phyloP scores from a whole-genome alignment of 2,888 invertebrate species.

The Heliconius charithonia region DNA sequence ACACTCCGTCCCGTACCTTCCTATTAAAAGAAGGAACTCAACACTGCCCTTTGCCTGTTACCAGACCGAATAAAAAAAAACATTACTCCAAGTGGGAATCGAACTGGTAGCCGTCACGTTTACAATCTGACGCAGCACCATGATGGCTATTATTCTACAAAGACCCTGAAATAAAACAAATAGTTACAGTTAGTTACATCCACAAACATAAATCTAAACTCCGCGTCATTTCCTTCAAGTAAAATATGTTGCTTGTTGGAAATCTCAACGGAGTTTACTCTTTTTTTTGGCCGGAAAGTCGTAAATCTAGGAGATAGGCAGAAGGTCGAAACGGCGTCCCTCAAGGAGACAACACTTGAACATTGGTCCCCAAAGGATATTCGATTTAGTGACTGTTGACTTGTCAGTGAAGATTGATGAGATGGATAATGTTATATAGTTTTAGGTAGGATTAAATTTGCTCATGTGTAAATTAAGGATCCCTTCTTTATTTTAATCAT shows the following conservation, averaged over 20 bases:
- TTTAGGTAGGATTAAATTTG: not conserved
- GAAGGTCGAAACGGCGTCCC: constrained; percentile 43
- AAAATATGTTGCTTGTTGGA: constrained; percentile 72
- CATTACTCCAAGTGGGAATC: not conserved
- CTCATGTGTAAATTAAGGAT: too few relatives aligned
- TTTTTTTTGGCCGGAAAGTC: constrained; percentile 60
- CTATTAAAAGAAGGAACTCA: not conserved
- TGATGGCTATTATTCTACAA: not conserved
- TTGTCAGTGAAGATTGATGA: constrained; percentile 8
- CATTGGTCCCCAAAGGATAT: constrained; percentile 38
- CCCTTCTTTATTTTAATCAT: too few relatives aligned
- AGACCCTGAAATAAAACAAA: constrained; percentile 30
- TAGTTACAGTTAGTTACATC: constrained; percentile 25
- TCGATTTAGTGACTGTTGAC: constrained; percentile 30
- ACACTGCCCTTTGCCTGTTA: not conserved
- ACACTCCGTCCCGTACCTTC: too few relatives aligned
- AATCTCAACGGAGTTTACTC: constrained; percentile 69
- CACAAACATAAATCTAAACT: constrained; percentile 60
- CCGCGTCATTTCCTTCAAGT: constrained; percentile 68
- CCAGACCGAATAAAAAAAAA: not conserved
- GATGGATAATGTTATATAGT: constrained; percentile 14
- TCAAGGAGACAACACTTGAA: constrained; percentile 38
- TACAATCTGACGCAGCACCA: not conserved
- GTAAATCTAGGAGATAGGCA: constrained; percentile 58
- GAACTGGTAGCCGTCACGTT: not conserved